Percentiles rank a stretch among this genome's conserved stretches.
phyloP scores from a whole-genome alignment of 2,113 vertebrate species.

The Sturnus vulgaris region DNA sequence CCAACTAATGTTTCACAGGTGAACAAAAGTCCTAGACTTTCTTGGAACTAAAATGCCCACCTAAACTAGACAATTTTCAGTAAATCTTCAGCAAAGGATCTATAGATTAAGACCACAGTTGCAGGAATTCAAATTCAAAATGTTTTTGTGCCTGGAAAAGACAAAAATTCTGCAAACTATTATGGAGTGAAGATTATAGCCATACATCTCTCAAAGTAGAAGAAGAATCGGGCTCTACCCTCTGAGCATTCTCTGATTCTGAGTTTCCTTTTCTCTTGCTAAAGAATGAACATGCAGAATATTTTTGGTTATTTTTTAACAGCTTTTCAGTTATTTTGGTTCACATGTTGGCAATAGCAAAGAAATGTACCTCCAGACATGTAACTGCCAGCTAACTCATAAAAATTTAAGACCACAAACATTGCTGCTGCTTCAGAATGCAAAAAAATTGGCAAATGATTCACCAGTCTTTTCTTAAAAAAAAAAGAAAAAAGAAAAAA shows the following conservation, averaged over 20 bases:
- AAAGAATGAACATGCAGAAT: background rate
- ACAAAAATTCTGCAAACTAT: background rate
- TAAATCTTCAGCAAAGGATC: background rate
- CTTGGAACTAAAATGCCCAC: background rate
- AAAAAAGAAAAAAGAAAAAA: background rate
- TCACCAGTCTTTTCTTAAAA: background rate
- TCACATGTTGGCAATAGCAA: background rate
- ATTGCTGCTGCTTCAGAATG: background rate
- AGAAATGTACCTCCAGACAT: background rate
- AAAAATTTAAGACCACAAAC: background rate
- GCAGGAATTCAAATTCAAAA: background rate
- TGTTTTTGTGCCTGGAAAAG: background rate
- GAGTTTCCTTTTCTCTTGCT: background rate
- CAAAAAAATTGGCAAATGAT: background rate
- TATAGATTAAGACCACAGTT: background rate
- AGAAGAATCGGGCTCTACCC: background rate
- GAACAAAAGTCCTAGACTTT: background rate
- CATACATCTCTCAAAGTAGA: background rate
- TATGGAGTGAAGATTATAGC: background rate
- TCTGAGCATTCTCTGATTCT: background rate
- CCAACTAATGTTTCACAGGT: background rate
- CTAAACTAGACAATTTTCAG: background rate
- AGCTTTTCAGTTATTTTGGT: background rate
- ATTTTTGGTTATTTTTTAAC: background rate
- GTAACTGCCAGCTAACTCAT: background rate